A percentile compares a stretch with the other conserved stretches of the same genome.
Conservation (phyloP, 2,113 vertebrate genomes). For the Paramisgurnus dabryanus region DNA sequence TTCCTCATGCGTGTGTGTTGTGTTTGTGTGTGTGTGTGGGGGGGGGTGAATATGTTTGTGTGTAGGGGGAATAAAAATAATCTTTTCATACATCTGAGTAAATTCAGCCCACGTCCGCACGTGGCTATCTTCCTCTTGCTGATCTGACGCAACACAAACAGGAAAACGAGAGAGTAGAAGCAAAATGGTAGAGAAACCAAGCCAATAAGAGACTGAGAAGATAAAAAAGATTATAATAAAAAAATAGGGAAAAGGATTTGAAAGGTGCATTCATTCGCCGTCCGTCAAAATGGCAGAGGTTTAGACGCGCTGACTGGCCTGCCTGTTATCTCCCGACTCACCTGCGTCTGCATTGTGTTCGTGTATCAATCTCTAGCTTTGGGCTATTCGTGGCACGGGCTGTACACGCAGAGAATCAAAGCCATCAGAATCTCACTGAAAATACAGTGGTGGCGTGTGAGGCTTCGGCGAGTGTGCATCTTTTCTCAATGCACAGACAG, state of each 20-base stretch:
- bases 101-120: conserved; percentile 38
- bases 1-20: conserved; percentile 41
- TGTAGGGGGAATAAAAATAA: conserved; percentile 54
- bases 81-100: conserved; percentile 48
- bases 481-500: conserved; percentile 36
- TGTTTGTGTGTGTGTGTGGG: conserved; percentile 35
- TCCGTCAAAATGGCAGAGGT: conserved; percentile 36
- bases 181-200: background rate
- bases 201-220: background rate
- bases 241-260: background rate
- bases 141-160: background rate
- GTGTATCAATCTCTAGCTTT: conserved; percentile 7
- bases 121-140: conserved; percentile 6
- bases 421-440: background rate
- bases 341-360: conserved; percentile 36
- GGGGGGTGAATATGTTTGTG: conserved; percentile 35
- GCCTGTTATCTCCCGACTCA: conserved; percentile 32
- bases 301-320: background rate
- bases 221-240: background rate
- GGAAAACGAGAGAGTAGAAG: background rate
- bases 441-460: conserved; percentile 7
- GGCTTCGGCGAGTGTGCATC: background rate
- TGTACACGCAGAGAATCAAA: conserved; percentile 13
- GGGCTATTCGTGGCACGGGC: background rate
- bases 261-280: background rate